Evolutionary conservation across 2,797 vertebrate species (phyloP).

Genomic region (Australoheros facetus): DNA sequence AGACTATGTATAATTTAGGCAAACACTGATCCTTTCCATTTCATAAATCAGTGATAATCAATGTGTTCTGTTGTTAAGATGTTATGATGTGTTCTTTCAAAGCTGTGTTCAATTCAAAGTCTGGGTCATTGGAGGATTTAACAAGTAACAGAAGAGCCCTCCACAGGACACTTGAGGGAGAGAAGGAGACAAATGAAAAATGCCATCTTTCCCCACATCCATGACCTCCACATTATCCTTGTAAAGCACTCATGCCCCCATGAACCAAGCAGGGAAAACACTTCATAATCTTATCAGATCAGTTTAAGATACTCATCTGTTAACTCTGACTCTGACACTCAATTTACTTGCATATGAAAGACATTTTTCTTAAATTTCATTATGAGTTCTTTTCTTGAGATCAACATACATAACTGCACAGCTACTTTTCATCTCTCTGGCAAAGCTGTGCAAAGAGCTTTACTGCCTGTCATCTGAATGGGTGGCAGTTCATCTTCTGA

Average conservation of each 20-base stretch:
- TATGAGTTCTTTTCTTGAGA: neutral
- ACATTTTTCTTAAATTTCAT: neutral
- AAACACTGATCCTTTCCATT: neutral
- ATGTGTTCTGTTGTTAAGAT: neutral
- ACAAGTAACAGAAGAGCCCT: slow-evolving; percentile 65
- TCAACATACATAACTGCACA: neutral
- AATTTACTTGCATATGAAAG: neutral
- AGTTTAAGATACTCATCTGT: slow-evolving; percentile 53
- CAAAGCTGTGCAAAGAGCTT: neutral
- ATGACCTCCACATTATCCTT: slow-evolving; percentile 64
- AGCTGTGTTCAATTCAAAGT: neutral
- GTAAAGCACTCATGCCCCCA: slow-evolving; percentile 29
- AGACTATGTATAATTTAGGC: neutral
- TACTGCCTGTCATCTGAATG: neutral
- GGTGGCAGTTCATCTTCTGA: neutral
- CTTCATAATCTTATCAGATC: slow-evolving; percentile 56
- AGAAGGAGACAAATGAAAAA: slow-evolving; percentile 62
- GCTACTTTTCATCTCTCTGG: neutral
- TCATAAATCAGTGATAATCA: neutral
- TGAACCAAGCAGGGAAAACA: slow-evolving; percentile 33
- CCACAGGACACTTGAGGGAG: slow-evolving; percentile 29
- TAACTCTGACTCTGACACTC: slow-evolving; percentile 9
- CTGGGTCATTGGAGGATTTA: slow-evolving; percentile 50
- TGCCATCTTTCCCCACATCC: slow-evolving; percentile 62
- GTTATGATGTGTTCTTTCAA: neutral